A percentile compares a stretch with the other conserved stretches of the same genome.
Conservation (phyloP, 2,113 vertebrate genomes). For the Strix uralensis region DNA sequence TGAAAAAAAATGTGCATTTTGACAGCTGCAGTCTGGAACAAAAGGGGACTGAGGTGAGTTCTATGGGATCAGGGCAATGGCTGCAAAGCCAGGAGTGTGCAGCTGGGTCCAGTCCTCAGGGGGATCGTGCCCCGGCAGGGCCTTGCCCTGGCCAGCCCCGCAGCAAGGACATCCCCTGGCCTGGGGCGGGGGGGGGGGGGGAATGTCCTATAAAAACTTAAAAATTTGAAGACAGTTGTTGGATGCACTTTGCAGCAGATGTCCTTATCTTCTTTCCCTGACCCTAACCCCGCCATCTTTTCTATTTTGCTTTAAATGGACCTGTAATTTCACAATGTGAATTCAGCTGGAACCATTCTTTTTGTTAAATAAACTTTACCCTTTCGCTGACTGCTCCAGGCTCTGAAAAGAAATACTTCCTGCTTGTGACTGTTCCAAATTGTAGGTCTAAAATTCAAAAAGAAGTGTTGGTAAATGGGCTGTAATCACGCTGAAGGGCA, state of each 20-base stretch:
- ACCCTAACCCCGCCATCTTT: conserved; percentile 7
- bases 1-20: background rate
- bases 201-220: background rate
- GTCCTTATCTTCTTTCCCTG: background rate
- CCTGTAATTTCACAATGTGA: conserved; percentile 49
- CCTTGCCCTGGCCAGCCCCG: background rate
- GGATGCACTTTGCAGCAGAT: background rate
- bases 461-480: background rate
- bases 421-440: conserved; percentile 33
- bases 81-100: background rate
- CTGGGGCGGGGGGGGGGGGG: background rate
- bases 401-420: conserved; percentile 17
- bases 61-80: background rate
- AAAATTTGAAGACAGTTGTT: background rate
- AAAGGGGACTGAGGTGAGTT: background rate
- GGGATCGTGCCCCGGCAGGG: accelerated
- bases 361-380: conserved; percentile 71
- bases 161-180: background rate
- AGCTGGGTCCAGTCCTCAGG: background rate
- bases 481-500: conserved; percentile 32
- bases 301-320: conserved; percentile 46
- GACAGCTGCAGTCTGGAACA: background rate
- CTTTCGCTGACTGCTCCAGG: background rate
- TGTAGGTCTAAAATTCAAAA: conserved; percentile 35
- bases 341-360: conserved; percentile 59